Conservation (phyloP, 2,888 invertebrate species). For the Nomada goodeniana region DNA sequence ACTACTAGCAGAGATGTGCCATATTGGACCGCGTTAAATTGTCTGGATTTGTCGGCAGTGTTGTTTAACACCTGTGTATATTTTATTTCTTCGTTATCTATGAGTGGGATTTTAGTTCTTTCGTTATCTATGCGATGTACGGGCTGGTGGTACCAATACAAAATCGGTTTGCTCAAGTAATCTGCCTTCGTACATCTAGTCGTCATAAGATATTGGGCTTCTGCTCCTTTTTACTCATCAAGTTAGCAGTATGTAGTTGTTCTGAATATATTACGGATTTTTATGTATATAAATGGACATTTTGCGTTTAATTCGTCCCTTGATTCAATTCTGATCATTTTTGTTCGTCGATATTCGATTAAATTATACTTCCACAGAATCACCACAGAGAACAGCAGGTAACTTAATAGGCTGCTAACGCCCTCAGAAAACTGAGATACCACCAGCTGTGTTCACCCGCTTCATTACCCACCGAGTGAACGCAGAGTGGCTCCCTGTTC, state of each 20-base stretch:
- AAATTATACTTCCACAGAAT: slow-evolving; percentile 3
- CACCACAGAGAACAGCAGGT: slow-evolving; percentile 46
- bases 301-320: not conserved
- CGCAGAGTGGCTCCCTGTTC: slow-evolving; percentile 99
- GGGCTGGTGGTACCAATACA: not conserved
- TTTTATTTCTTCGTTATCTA: slow-evolving; percentile 9
- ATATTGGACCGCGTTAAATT: not conserved
- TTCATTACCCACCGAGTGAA: slow-evolving; percentile 91
- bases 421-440: slow-evolving; percentile 94
- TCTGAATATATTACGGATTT: not conserved
- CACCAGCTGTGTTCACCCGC: slow-evolving; percentile 99
- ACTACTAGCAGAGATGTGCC: slow-evolving; percentile 7
- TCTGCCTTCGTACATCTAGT: not conserved
- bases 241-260: not conserved
- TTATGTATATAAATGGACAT: not conserved
- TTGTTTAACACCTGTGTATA: not conserved
- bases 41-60: not conserved
- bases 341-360: not conserved
- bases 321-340: not conserved
- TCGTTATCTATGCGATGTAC: not conserved
- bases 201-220: too few species aligned
- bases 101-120: not conserved
- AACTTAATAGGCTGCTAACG: slow-evolving; percentile 72
- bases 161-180: not conserved
- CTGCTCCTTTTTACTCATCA: too few species aligned